A percentile compares a stretch with the other conserved stretches of the same genome.
Conservation (phyloP, 2,888 invertebrate genomes). For the Autographa pulchrina region DNA sequence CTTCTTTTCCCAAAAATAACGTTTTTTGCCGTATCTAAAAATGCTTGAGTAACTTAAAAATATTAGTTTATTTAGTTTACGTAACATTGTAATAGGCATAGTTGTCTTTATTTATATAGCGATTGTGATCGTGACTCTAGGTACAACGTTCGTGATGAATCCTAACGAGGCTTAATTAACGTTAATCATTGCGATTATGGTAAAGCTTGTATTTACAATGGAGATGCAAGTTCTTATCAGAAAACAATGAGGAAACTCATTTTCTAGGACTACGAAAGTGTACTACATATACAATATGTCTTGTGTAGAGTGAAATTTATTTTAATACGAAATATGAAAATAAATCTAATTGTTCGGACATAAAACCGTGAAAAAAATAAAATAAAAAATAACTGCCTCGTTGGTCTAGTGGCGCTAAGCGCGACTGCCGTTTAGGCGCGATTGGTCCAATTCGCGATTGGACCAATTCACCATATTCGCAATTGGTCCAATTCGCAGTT, state of each 20-base stretch:
- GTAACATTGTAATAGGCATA: too few relatives aligned
- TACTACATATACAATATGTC: too few relatives aligned
- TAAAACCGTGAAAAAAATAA: too few relatives aligned
- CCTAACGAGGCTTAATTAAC: conserved; percentile 43
- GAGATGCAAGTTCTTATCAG: conserved; percentile 24
- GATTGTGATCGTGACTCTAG: conserved; percentile 36
- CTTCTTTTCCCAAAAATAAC: too few relatives aligned
- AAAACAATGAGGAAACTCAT: neutral
- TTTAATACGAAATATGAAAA: neutral
- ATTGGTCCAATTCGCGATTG: too few relatives aligned
- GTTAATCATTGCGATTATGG: conserved; percentile 61
- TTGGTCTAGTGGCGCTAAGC: too few relatives aligned
- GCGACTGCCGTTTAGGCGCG: too few relatives aligned
- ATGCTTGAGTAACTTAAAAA: neutral
- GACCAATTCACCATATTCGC: too few relatives aligned
- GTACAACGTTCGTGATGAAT: conserved; percentile 51
- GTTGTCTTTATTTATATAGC: conserved; percentile 7
- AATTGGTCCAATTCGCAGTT: too few relatives aligned
- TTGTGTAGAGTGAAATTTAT: neutral
- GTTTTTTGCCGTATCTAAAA: too few relatives aligned
- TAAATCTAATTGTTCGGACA: neutral
- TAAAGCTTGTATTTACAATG: conserved; percentile 40
- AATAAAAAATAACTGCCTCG: too few relatives aligned
- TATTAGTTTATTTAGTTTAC: conserved; percentile 2
- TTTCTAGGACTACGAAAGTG: neutral